Percentiles rank a stretch among this genome's conserved stretches.
These are phyloP conservation scores for Medauroidea extradentata DNA, from an alignment of 1,140 invertebrate species.

Conservation along the genomic window DNA sequence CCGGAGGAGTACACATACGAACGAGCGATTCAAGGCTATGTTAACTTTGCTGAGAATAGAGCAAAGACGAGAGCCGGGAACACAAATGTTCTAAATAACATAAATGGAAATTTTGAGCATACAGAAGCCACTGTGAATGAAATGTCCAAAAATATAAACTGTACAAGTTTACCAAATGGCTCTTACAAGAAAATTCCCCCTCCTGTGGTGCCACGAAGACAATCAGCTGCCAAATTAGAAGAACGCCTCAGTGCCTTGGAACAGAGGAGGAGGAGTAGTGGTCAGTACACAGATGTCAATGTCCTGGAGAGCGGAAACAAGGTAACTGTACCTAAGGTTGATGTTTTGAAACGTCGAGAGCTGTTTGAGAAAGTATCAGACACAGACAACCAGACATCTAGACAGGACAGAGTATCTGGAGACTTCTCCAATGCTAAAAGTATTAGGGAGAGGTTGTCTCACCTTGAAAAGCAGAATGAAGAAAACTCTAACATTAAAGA, in stretches of 20 bases:
- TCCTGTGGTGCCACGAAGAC: constrained; percentile 3
- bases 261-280: neutral
- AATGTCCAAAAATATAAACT: neutral
- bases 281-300: neutral
- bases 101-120: neutral
- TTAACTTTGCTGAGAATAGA: constrained; percentile 56
- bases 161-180: neutral
- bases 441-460: constrained; percentile 65
- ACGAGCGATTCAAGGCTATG: constrained; percentile 78
- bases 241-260: constrained; percentile 2
- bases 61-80: constrained; percentile 18
- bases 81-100: neutral
- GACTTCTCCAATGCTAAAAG: constrained; percentile 51
- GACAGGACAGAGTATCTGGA: constrained; percentile 25
- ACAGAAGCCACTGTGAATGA: neutral
- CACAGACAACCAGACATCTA: neutral
- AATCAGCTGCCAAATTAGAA: constrained; percentile 2
- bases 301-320: neutral
- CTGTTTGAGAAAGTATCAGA: constrained; percentile 57
- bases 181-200: neutral
- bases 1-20: constrained; percentile 78
- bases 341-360: constrained; percentile 74
- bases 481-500: constrained; percentile 29
- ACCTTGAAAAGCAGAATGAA: constrained; percentile 36
- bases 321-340: constrained; percentile 65